Conservation (phyloP, 2,888 invertebrate species). For the Lissocephala sabroskyi region DNA sequence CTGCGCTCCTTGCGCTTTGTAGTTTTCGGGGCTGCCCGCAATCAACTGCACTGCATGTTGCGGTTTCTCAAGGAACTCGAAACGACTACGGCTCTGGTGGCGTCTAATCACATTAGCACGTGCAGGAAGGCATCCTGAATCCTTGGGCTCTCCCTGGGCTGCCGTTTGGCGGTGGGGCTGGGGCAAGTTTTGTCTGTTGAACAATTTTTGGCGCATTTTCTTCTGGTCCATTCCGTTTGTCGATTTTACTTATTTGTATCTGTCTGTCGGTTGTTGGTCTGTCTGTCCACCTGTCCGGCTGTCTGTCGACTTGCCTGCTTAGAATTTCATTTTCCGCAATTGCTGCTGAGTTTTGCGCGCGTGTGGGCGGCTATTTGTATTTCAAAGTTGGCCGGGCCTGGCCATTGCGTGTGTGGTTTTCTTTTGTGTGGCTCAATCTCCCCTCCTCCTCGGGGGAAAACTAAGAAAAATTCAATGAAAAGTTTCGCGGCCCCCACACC, state of each 20-base stretch:
- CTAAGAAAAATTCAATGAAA: no score
- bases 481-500: no score
- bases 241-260: constrained; percentile 64
- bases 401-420: no score
- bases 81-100: constrained; percentile 30
- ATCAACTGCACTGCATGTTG: constrained; percentile 67
- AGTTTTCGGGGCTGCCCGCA: constrained; percentile 32
- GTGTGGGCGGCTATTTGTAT: constrained; percentile 38
- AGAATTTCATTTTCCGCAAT: not conserved
- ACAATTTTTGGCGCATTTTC: constrained; percentile 54
- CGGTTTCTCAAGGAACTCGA: constrained; percentile 43
- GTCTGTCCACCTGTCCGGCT: not conserved
- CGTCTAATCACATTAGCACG: constrained; percentile 64
- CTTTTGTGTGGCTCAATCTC: no score
- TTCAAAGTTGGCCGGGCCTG: constrained; percentile 43
- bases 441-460: no score
- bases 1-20: no score
- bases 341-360: not conserved
- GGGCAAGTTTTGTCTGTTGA: constrained; percentile 3
- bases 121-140: constrained; percentile 54
- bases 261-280: not conserved
- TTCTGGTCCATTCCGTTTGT: constrained; percentile 52
- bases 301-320: not conserved
- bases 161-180: constrained; percentile 18
- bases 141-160: constrained; percentile 38